Evolutionary conservation across 2,113 vertebrate species (phyloP), one percentile per base, ranked within the genome.

Genomic region (Eleginops maclovinus): DNA sequence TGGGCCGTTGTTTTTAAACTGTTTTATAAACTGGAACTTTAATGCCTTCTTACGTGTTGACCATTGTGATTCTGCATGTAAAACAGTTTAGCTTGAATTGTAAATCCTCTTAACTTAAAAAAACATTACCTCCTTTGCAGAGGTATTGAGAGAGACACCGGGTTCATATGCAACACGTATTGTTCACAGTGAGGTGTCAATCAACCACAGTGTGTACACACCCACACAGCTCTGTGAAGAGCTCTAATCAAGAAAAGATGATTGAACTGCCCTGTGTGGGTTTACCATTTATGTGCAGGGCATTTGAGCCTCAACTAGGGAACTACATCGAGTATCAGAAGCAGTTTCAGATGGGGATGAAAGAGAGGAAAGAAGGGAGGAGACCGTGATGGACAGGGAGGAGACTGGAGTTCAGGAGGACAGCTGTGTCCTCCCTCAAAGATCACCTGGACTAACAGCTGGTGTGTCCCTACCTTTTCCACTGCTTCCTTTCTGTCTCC

Each of bases 401-500:
- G 51, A 46, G 67, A 58, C 40, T 36, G 36, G 24, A 66, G 74
- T 65, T 81, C 65, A 79, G 75, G 24, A 70, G 46, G 63, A 70
- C 85, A 77, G 67, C 41, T 72, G 70, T 72, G 60, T 72, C 63
- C 62, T 71, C 53, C 26, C 41, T 75, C 47, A 54, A 65, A 72
- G 59, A 89, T 92, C 88, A 90, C 69, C 72, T 77, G 77, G 73
- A 83, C 73, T 65, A 88, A 72, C 80, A 90, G 82, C 85, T 91
- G 84, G 65, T 66, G 62, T 43, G 67, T 82, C 70, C 69, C 53
- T 24, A 8, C 26, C 16, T 65, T 72, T 72, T 53, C 43, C 28
- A 66, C 47, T 46, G 44, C 69, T 54, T 55, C 40, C 21, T 54
- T 40, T 60, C 50, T 66, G 28, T 51, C 64, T 78, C 17, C 14